A percentile compares a stretch with the other conserved stretches of the same genome.
phyloP scores from a whole-genome alignment of 2,888 invertebrate species.

The Andrena flavipes region DNA sequence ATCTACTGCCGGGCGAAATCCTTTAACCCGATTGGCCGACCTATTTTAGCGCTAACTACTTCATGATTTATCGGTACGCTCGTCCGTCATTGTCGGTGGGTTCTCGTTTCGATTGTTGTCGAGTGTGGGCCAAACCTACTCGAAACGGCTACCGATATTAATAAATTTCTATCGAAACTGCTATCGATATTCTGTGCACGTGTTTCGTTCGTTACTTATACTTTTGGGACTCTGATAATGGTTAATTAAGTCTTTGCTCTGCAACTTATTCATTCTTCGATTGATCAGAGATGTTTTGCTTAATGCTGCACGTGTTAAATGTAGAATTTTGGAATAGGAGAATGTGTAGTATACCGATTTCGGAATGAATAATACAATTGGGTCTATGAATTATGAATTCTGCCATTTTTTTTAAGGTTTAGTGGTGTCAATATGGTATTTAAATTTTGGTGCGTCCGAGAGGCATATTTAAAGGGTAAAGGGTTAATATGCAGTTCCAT shows the following conservation, averaged over 20 bases:
- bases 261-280: too few relatives aligned
- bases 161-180: background rate
- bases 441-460: too few relatives aligned
- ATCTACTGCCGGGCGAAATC: slow-evolving; percentile 33
- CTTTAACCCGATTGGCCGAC: slow-evolving; percentile 43
- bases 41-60: slow-evolving; percentile 48
- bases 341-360: too few relatives aligned
- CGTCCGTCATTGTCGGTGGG: slow-evolving; percentile 13
- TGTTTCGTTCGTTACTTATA: background rate
- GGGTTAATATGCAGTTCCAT: background rate
- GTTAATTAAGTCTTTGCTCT: too few relatives aligned
- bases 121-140: background rate
- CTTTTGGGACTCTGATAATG: background rate
- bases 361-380: too few relatives aligned
- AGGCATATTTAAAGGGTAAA: too few relatives aligned
- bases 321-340: too few relatives aligned
- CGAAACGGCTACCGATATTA: background rate
- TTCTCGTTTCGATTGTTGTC: slow-evolving; percentile 22
- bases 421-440: too few relatives aligned
- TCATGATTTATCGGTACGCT: slow-evolving; percentile 33
- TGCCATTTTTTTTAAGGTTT: too few relatives aligned
- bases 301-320: too few relatives aligned
- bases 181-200: background rate
- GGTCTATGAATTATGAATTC: too few relatives aligned
- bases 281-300: too few relatives aligned